Conservation (phyloP, 2,113 vertebrate genomes). For the Triplophysa siluroides region DNA sequence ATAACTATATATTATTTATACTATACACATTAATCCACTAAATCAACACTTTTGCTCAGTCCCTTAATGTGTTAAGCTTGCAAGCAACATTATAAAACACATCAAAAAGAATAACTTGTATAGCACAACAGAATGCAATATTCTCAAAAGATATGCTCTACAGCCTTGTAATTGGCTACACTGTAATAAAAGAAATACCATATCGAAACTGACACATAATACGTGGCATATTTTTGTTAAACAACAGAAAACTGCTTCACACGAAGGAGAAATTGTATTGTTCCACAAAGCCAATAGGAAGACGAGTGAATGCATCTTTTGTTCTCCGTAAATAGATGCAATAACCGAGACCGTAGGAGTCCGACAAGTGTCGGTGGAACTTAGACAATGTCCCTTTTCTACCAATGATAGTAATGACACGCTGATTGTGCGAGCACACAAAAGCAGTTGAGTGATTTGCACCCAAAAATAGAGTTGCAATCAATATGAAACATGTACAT, state of each 20-base stretch:
- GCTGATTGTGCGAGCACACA: slow-evolving; percentile 7
- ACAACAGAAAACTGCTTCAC: slow-evolving; percentile 1
- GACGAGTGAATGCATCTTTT: slow-evolving; percentile 1
- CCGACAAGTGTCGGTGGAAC: not conserved
- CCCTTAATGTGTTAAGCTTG: too few relatives aligned
- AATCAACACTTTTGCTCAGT: too few relatives aligned
- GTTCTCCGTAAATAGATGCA: slow-evolving; percentile 18
- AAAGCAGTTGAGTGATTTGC: slow-evolving; percentile 14
- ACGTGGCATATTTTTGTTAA: not conserved
- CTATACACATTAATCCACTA: too few relatives aligned
- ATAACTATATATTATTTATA: too few relatives aligned
- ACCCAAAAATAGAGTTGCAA: not conserved
- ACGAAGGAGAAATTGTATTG: not conserved
- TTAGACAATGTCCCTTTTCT: slow-evolving; percentile 26
- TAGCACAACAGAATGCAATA: not conserved
- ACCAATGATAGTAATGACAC: not conserved
- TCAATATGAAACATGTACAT: slow-evolving; percentile 6
- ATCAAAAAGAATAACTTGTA: not conserved
- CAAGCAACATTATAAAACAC: not conserved
- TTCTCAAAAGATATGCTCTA: not conserved
- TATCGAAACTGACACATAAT: not conserved
- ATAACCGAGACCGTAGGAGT: slow-evolving; percentile 7
- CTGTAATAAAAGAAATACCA: not conserved
- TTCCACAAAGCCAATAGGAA: not conserved
- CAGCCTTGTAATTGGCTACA: not conserved